A percentile compares a stretch with the other conserved stretches of the same genome.
These are phyloP conservation scores for Opisthograptis luteolata DNA, from an alignment of 2,888 invertebrate genomes.

Conservation along the genomic window DNA sequence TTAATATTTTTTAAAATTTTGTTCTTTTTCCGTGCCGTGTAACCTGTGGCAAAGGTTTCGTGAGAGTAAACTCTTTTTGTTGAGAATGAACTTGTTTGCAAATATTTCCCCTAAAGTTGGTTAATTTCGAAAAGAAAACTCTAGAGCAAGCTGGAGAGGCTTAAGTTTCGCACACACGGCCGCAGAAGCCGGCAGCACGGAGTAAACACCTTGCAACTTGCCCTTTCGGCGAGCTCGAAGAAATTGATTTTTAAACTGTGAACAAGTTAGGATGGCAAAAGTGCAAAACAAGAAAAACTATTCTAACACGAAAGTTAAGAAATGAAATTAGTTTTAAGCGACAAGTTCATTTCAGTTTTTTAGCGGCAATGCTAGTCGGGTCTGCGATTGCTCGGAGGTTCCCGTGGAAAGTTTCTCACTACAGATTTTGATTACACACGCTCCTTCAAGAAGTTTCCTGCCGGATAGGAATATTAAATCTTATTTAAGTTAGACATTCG, in stretches of 20 bases:
- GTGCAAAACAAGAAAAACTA: conserved; percentile 74
- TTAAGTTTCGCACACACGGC: conserved; percentile 65
- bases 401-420: conserved; percentile 73
- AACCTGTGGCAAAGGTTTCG: conserved; percentile 52
- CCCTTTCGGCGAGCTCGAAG: conserved; percentile 65
- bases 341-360: conserved; percentile 82
- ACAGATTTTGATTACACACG: conserved; percentile 84
- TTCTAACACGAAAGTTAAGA: conserved; percentile 77
- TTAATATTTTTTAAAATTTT: conserved; percentile 38
- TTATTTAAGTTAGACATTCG: conserved; percentile 83
- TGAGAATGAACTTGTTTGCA: conserved; percentile 58
- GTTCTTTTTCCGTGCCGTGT: conserved; percentile 41
- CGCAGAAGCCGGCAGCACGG: conserved; percentile 47
- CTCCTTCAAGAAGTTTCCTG: conserved; percentile 79
- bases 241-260: conserved; percentile 81
- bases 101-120: conserved; percentile 66
- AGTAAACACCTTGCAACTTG: conserved; percentile 75
- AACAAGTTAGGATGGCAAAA: conserved; percentile 68
- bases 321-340: conserved; percentile 83
- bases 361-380: conserved; percentile 61
- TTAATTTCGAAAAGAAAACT: conserved; percentile 70
- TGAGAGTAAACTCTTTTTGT: conserved; percentile 50
- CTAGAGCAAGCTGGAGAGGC: conserved; percentile 47
- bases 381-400: conserved; percentile 77
- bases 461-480: conserved; percentile 83